A percentile compares a stretch with the other conserved stretches of the same genome.
Evolutionary conservation across 2,888 invertebrate genomes (phyloP).

Genomic region (Congeria kusceri): DNA sequence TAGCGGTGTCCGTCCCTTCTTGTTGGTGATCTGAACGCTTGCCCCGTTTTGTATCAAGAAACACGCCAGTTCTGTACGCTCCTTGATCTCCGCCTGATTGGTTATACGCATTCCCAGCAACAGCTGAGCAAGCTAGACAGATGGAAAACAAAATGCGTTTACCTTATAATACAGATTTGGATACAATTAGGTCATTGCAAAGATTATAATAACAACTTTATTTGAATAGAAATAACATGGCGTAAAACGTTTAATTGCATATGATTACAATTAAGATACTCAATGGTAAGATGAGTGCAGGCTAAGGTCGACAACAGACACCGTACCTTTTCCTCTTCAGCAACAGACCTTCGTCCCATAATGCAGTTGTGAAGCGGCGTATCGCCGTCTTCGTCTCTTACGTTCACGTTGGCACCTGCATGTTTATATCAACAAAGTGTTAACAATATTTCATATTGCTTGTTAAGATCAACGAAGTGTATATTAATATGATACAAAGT

Average conservation of each 20-base stretch:
- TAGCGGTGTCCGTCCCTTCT: slow-evolving; percentile 56
- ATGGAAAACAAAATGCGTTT: background rate
- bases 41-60: slow-evolving; percentile 66
- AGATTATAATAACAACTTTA: too few species aligned
- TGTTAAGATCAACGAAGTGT: too few species aligned
- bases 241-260: too few species aligned
- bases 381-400: slow-evolving; percentile 64
- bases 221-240: too few species aligned
- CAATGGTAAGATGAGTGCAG: too few species aligned
- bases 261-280: too few species aligned
- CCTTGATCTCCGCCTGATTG: slow-evolving; percentile 40
- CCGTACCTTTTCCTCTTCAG: slow-evolving; percentile 18
- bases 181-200: too few species aligned
- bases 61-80: slow-evolving; percentile 61
- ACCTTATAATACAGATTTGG: too few species aligned
- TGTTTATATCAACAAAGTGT: too few species aligned
- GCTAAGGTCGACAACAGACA: too few species aligned
- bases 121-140: slow-evolving; percentile 14
- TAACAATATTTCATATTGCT: too few species aligned
- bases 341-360: slow-evolving; percentile 34
- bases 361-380: slow-evolving; percentile 66
- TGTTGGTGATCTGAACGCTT: slow-evolving; percentile 49
- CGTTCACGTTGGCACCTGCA: slow-evolving; percentile 64
- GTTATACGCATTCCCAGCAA: slow-evolving; percentile 36
- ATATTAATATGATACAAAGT: too few species aligned